Conservation (phyloP, 2,797 vertebrate genomes). For the Glyptemys insculpta region DNA sequence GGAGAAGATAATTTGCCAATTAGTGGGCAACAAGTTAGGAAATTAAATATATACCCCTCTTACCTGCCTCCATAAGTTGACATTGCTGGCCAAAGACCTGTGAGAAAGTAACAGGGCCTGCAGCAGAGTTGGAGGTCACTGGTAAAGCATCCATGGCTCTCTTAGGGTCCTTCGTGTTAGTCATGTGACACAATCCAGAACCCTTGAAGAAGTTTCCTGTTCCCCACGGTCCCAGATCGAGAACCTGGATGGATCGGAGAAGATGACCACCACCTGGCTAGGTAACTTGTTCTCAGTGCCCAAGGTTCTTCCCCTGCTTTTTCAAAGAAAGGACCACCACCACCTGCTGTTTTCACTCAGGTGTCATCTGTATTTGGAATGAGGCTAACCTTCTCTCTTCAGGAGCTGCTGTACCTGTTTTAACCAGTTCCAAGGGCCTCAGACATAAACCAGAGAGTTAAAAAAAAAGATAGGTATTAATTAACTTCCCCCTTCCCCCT, state of each 20-base stretch:
- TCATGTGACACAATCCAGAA: conserved; percentile 23
- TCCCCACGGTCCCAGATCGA: fast-evolving
- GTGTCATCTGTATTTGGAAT: fast-evolving
- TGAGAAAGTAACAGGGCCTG: conserved; percentile 80
- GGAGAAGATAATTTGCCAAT: neutral
- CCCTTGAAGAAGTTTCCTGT: fast-evolving
- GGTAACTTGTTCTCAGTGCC: no score
- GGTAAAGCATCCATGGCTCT: conserved; percentile 76
- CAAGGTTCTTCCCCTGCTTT: neutral
- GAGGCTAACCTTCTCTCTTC: fast-evolving
- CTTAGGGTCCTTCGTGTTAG: neutral
- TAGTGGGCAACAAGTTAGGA: neutral
- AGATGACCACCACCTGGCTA: neutral
- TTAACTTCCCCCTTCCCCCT: neutral
- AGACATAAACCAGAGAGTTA: neutral
- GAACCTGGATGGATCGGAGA: neutral
- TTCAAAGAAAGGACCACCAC: fast-evolving
- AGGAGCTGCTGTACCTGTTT: fast-evolving
- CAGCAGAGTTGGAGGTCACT: conserved; percentile 21
- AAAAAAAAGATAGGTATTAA: neutral
- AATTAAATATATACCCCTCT: conserved; percentile 13
- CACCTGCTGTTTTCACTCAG: fast-evolving
- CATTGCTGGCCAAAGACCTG: conserved; percentile 85
- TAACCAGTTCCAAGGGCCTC: neutral
- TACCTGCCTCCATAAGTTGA: conserved; percentile 88